phyloP scores from a whole-genome alignment of 2,888 invertebrate genomes.

The Hirtodrosophila duncani region DNA sequence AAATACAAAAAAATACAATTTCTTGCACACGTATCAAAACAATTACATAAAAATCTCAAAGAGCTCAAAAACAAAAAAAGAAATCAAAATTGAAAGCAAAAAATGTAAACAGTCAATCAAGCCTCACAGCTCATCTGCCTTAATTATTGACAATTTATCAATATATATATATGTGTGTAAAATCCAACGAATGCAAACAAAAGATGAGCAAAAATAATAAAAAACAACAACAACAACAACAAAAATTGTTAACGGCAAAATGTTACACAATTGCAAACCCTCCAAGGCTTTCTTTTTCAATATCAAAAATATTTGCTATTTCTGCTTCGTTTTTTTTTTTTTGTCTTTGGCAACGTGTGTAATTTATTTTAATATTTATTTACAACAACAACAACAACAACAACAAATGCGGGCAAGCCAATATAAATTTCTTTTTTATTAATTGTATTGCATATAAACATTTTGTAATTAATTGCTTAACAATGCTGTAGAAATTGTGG shows the following conservation, averaged over 20 bases:
- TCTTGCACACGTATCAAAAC: neutral
- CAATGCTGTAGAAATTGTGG: slow-evolving; percentile 37
- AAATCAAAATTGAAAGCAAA: slow-evolving; percentile 38
- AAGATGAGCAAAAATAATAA: slow-evolving; percentile 11
- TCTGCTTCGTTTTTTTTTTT: slow-evolving; percentile 7
- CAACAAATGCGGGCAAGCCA: slow-evolving; percentile 26
- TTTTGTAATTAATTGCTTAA: slow-evolving; percentile 54
- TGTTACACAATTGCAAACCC: slow-evolving; percentile 51
- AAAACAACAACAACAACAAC: too few relatives aligned
- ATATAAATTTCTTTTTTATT: slow-evolving; percentile 11
- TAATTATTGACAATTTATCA: slow-evolving; percentile 42
- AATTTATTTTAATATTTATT: slow-evolving; percentile 30
- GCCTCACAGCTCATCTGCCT: slow-evolving; percentile 16
- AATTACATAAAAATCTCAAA: slow-evolving; percentile 19
- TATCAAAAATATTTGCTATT: neutral
- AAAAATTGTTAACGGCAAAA: slow-evolving; percentile 37
- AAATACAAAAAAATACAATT: slow-evolving; percentile 5
- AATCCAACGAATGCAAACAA: too few relatives aligned
- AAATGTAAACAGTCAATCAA: slow-evolving; percentile 9
- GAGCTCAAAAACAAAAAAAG: slow-evolving; percentile 17
- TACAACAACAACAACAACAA: too few relatives aligned
- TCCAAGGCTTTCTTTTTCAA: slow-evolving; percentile 35
- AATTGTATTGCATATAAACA: slow-evolving; percentile 2
- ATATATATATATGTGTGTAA: too few relatives aligned
- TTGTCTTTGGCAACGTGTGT: slow-evolving; percentile 23